Evolutionary conservation across 53 echinoderm and acorn worm genomes (phyloP), one percentile per base, ranked within the genome.

Genomic region (Echinometra lucunter): DNA sequence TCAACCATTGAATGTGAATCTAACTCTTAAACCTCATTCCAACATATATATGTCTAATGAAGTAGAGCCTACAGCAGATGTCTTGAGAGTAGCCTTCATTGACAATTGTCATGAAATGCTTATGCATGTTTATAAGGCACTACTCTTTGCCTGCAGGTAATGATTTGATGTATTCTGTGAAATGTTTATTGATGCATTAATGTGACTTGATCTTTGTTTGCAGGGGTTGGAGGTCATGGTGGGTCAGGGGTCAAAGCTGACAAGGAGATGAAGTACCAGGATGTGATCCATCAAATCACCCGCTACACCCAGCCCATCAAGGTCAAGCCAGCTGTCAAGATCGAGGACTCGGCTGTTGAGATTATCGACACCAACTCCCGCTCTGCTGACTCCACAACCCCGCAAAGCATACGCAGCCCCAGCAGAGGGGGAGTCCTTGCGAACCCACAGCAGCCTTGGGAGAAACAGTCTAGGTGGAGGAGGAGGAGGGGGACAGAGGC

Each of bases 181-280:
- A n/a, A n/a, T n/a, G n/a, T n/a, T n/a, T n/a, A n/a, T n/a, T n/a
- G n/a, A n/a, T n/a, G n/a, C n/a, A n/a, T n/a, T n/a, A n/a, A n/a
- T n/a, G n/a, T n/a, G n/a, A n/a, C 32, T 49, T 35, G 21, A 6
- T 78, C 18, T 78, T 40, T 3, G 1, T 74, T 47, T 88, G 12
- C 32, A 97, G 97, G 98, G 63, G 96, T 95, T 32, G 98, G 98
- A 44, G 98, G 98, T 58, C 98, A 98, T 53, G 98, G 98, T 30
- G 98, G 98, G 55, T 96, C 96, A 38, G 98, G 98, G 66, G 93
- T 90, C 82, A 95, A 98, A 11, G 92, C 98, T 0, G 98, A 98
- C 94, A 92, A 96, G 57, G 92, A 97, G 91, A 93, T 80, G 70
- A 96, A 95, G 58, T 97, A 98, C 91, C 94, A 95, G 38, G 98